These are phyloP conservation scores for Dipodomys ordii DNA, from an alignment of 2,113 vertebrate genomes.

Conservation along the genomic window DNA sequence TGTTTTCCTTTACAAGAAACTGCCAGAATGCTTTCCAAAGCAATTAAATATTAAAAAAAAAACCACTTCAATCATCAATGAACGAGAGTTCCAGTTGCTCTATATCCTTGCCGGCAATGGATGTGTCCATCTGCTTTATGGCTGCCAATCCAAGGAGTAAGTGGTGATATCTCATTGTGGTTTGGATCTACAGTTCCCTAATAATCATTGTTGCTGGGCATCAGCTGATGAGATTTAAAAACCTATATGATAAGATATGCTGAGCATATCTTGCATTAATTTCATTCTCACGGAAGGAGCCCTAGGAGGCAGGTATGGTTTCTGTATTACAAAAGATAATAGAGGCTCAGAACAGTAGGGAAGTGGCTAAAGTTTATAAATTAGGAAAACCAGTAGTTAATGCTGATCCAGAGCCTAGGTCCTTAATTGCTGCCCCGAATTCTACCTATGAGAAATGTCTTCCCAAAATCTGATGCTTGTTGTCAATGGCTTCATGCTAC, in stretches of 20 bases:
- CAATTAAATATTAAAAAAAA: neutral
- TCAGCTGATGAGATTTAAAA: neutral
- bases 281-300: neutral
- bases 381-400: neutral
- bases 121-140: neutral
- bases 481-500: neutral
- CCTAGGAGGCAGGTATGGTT: neutral
- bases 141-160: neutral
- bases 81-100: neutral
- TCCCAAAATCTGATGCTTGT: neutral
- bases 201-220: neutral
- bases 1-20: slow-evolving; percentile 43
- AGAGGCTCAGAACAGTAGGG: neutral
- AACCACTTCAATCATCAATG: neutral
- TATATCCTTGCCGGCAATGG: neutral
- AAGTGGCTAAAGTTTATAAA: neutral
- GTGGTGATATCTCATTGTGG: neutral
- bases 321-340: neutral
- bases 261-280: neutral
- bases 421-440: neutral
- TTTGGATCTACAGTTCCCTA: neutral
- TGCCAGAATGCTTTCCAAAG: slow-evolving; percentile 3
- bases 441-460: neutral
- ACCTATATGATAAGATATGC: neutral
- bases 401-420: neutral